Conservation (phyloP, 2,797 vertebrate species). For the Hydrophis major region DNA sequence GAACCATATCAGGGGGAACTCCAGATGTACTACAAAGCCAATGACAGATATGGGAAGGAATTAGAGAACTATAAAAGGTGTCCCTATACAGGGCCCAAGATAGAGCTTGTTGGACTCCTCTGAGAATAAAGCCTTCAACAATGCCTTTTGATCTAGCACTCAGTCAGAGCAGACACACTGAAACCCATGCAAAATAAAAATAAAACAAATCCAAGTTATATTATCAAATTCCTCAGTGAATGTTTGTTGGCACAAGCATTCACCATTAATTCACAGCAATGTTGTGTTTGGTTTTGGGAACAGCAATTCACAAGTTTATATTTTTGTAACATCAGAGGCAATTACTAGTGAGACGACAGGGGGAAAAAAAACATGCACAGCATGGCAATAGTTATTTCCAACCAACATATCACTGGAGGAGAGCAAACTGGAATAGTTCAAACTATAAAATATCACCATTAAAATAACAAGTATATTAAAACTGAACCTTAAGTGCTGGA, state of each 20-base stretch:
- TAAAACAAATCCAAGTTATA: background rate
- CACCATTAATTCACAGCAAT: slow-evolving; percentile 3
- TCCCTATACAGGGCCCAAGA: background rate
- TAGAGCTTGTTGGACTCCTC: background rate
- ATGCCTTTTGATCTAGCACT: background rate
- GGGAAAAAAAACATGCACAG: slow-evolving; percentile 14
- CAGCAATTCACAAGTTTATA: background rate
- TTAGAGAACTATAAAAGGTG: background rate
- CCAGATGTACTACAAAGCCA: background rate
- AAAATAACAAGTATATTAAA: slow-evolving; percentile 21
- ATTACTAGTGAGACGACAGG: background rate
- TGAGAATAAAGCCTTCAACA: slow-evolving; percentile 1
- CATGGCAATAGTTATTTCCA: slow-evolving; percentile 27
- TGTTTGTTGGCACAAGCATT: background rate
- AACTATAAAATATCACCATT: slow-evolving; percentile 14
- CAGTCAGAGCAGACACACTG: slow-evolving; percentile 37
- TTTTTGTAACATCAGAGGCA: background rate
- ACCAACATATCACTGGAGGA: slow-evolving; percentile 15
- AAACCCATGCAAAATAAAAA: slow-evolving; percentile 22
- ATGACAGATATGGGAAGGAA: background rate
- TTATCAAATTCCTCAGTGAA: background rate
- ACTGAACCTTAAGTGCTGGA: slow-evolving; percentile 69
- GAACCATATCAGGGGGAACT: background rate
- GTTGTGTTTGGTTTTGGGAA: background rate
- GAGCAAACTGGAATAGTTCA: background rate